Base-by-base conservation (phyloP, 2,797 vertebrate genomes). In the Mastacembelus armatus region DNA sequence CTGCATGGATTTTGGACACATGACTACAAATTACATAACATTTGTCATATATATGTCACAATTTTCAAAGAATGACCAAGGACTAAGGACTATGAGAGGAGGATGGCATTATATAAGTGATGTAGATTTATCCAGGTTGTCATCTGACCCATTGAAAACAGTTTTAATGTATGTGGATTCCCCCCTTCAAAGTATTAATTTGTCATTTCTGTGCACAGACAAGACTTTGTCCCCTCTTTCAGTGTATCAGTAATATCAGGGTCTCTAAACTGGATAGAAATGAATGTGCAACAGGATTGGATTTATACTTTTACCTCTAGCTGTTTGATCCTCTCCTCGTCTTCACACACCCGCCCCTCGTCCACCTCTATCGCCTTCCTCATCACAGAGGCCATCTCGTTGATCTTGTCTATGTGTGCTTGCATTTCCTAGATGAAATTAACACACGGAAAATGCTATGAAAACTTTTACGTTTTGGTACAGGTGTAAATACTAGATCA, bases 331-430 rank as follows among this genome's bases (percentile, higher is more conserved):
- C 96, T 93, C 73, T 99, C 97, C 74, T 97, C 96, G 9, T 99
- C 98, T 80, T 95, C 95, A 86, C 95, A 96, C 18, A 94, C 87
- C 0, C 93, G 92, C 10, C 93, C 96, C 40, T 99, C 98, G 11
- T 99, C 97, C 29, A 98, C 94, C 80, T 99, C 97, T 58, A 99
- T 96, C 2, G 98, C 98, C 68, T 94, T 98, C 74, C 92, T 95
- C 96, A 99, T 99, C 10, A 99, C 97, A 0, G 96, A 96, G 21
- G 98, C 97, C 98, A 99, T 99, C 85, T 99, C 98, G 4, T 95
- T 96, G 43, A 99, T 98, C 83, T 99, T 98, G 86, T 99, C 97
- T 84, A 97, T 94, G 3, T 99, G 98, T 4, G 92, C 95, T 72
- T 98, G 96, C 83, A 99, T 92, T 86, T 99, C 96, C 98, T 99